Conservation (phyloP, 2,888 invertebrate genomes). For the Catonia carolina region DNA sequence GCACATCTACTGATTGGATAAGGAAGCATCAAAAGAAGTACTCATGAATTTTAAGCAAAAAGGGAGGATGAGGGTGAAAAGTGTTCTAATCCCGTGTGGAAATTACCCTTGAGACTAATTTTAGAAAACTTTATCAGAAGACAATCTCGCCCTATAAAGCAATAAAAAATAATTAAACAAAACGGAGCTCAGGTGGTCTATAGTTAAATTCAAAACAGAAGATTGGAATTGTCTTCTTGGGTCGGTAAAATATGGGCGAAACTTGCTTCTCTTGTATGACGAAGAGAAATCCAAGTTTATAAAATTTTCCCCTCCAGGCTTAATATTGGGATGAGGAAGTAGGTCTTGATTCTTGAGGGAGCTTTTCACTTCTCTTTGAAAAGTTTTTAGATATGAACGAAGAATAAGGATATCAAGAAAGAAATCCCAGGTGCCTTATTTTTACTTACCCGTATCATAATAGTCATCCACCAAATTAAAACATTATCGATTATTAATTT, state of each 20-base stretch:
- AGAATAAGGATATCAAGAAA: no score
- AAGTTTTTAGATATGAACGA: conserved; percentile 5
- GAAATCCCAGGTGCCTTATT: conserved; percentile 7
- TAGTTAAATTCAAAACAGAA: conserved; percentile 12
- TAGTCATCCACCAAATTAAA: no score
- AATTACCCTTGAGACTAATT: conserved; percentile 11
- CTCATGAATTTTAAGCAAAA: no score
- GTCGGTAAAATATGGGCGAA: conserved; percentile 4
- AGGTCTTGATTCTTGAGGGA: conserved; percentile 8
- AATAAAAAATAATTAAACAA: conserved; percentile 10
- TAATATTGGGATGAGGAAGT: not conserved
- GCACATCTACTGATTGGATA: no score
- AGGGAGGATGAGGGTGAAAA: no score
- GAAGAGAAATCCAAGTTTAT: conserved; percentile 11
- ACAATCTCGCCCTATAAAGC: conserved; percentile 9
- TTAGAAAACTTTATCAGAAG: conserved; percentile 10
- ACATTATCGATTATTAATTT: no score
- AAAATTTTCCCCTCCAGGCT: conserved; percentile 8
- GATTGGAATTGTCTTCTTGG: conserved; percentile 1
- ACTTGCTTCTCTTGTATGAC: conserved; percentile 2
- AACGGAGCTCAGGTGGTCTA: conserved; percentile 7
- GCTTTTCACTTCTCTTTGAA: conserved; percentile 10
- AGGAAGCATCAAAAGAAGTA: no score
- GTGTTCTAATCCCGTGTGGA: not conserved
- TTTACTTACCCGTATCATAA: conserved; percentile 1